Evolutionary conservation across 2,797 vertebrate species (phyloP), one percentile per base, ranked within the genome.

Genomic region (Cyprinella venusta): DNA sequence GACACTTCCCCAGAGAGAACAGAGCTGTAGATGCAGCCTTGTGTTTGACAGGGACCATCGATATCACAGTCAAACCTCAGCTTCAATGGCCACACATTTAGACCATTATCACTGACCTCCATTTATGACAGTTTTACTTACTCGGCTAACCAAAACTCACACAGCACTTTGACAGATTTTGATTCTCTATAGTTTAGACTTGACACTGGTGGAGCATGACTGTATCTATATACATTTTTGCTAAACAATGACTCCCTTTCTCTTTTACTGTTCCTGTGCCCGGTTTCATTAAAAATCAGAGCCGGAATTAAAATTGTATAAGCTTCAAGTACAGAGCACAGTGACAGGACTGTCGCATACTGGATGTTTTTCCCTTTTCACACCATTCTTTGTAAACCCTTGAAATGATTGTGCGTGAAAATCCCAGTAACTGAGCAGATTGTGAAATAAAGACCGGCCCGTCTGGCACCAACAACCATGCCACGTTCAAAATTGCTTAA

Each of bases 11-110:
- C 63, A n/a, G 64, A 67, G 72, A 76, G 52, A 69, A 81, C 1
- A 21, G 42, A 65, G 30, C 18, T n/a, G 24, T 72, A 33, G 70
- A 64, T 52, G 36, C 64, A 69, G 40, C 50, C 72, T 42, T 42
- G 80, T 68, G 36, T 67, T 82, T 82, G 81, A 82, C 81, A 82
- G 81, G 18, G 64, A 26, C 24, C 61, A 67, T 54, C 12, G 8
- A 82, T 56, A 76, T 68, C 38, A 59, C 36, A 9, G 33, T 30
- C 56, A 64, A 5, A 45, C 38, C 50, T 61, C 36, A 67, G 71
- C 33, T 12, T 68, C 72, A 76, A 6, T 18, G 33, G 33, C 59
- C 30, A 0, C 61, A n/a, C 63, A 78, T 52, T 79, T 50, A 68
- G 21, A 10, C 48, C 77, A 76, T 82, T 42, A 76, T 64, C 24